Base-by-base conservation (phyloP, 2,888 invertebrate genomes). In the Nymphalis urticae region DNA sequence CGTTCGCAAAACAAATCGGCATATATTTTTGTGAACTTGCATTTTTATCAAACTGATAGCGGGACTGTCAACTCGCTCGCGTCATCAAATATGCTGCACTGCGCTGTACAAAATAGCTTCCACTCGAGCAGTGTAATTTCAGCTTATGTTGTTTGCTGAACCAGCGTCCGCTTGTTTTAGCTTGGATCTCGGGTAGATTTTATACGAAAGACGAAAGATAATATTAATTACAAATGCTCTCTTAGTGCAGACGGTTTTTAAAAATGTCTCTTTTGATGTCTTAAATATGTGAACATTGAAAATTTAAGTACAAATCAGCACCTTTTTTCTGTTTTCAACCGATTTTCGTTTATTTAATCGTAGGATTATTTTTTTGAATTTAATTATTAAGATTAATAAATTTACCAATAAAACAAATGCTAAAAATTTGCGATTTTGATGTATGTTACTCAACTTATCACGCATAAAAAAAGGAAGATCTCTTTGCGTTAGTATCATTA, bases 61-160 rank as follows among this genome's bases (percentile, higher is more conserved):
- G 58, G 8, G 54, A 42, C 58, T 58, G 58, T 60, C 65, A 53
- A 47, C 66, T 61, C 47, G 64, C 47, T 60, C 13, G 54, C 68
- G 62, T 69, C 72, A 67, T 72, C 69, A 72, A 70, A 66, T 69
- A 62, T 58, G 64, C 60, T 65, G 72, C 58, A 58, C 10, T 58
- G 42, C 58, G 36, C 42, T 58, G 56, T 32, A 58, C 58, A 42
- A 36, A 58, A 58, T 19, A 58, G 58, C 58, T 62, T 64, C 27
- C 64, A 62, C 67, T 67, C 58, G 64, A 62, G 53, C 56, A 48
- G 64, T 58, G 73, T 74, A 71, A 74, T 72, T 72, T 66, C 73
- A 74, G 72, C 71, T 72, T 72, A 72, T 69, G 64, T 66, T 71
- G 72, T 72, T 74, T 74, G 72, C 71, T 54, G 68, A 68, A 51